Evolutionary conservation across 1,140 invertebrate species (phyloP).

Genomic region (Calycopis cecrops): DNA sequence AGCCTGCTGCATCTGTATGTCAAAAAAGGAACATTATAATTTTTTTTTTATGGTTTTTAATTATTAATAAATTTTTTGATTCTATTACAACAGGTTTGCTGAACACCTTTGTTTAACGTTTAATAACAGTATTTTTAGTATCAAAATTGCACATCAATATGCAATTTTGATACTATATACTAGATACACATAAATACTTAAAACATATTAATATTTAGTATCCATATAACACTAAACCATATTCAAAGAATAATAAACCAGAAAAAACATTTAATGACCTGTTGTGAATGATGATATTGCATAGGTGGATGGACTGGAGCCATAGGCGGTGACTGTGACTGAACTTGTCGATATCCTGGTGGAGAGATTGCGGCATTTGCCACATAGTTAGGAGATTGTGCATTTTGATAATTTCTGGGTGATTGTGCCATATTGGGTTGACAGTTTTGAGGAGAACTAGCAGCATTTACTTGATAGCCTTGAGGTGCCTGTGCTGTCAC

Average conservation of each 20-base stretch:
- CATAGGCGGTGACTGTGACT: conserved; percentile 57
- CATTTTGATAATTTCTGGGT: conserved; percentile 54
- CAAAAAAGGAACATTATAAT: background rate
- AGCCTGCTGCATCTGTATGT: conserved; percentile 53
- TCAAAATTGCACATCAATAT: too few species aligned
- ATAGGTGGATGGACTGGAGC: conserved; percentile 52
- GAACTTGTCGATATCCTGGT: conserved; percentile 60
- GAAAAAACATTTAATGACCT: conserved; percentile 46
- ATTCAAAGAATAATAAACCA: conserved; percentile 1
- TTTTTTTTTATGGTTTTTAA: background rate
- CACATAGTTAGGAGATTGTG: conserved; percentile 53
- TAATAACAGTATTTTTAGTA: background rate
- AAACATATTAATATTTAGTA: too few species aligned
- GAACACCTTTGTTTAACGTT: too few species aligned
- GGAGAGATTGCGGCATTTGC: conserved; percentile 52
- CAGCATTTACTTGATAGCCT: conserved; percentile 55
- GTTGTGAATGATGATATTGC: conserved; percentile 65
- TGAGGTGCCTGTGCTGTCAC: conserved; percentile 54
- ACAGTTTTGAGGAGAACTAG: conserved; percentile 47
- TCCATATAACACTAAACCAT: conserved; percentile 10
- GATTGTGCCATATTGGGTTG: conserved; percentile 53
- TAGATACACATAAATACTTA: too few species aligned
- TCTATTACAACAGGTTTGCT: too few species aligned
- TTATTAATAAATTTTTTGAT: background rate
- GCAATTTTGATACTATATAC: too few species aligned